These are phyloP conservation scores for Oostethus manadensis DNA, from an alignment of 2,113 vertebrate genomes.

Conservation along the genomic window DNA sequence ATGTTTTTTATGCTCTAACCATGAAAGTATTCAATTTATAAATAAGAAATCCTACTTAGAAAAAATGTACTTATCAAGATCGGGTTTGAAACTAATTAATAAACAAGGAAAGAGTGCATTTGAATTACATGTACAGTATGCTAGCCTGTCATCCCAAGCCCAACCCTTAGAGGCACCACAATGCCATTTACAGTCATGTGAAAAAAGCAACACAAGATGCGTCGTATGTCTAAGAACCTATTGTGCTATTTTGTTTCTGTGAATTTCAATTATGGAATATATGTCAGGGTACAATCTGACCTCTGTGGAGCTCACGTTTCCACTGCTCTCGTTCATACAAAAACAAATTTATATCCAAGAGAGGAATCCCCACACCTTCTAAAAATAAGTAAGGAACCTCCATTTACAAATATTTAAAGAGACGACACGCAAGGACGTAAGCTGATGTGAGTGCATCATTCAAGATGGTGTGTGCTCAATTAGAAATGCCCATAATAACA, in stretches of 20 bases:
- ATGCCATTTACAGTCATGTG: background rate
- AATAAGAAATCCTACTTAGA: too few relatives aligned
- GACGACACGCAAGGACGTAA: constrained; percentile 19
- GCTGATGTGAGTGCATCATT: constrained; percentile 1
- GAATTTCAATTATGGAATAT: constrained; percentile 24
- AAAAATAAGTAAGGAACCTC: constrained; percentile 38
- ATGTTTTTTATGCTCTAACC: too few relatives aligned
- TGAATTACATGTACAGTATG: too few relatives aligned
- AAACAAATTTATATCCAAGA: constrained; percentile 30
- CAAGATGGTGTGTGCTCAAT: constrained; percentile 34
- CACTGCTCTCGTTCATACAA: constrained; percentile 20
- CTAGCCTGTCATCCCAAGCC: too few relatives aligned
- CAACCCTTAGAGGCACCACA: too few relatives aligned
- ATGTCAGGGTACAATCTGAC: constrained; percentile 35
- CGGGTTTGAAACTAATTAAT: too few relatives aligned
- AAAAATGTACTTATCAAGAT: too few relatives aligned
- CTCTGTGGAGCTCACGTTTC: constrained; percentile 42
- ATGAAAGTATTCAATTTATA: too few relatives aligned
- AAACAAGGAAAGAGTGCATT: too few relatives aligned
- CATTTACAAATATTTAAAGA: constrained; percentile 35
- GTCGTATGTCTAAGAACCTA: constrained; percentile 2
- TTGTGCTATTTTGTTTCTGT: constrained; percentile 22
- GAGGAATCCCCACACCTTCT: constrained; percentile 29
- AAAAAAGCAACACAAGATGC: constrained; percentile 2
- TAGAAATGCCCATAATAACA: constrained; percentile 47